Base-by-base conservation (phyloP, 2,113 vertebrate species). In the Cyprinodon brontotheroides region DNA sequence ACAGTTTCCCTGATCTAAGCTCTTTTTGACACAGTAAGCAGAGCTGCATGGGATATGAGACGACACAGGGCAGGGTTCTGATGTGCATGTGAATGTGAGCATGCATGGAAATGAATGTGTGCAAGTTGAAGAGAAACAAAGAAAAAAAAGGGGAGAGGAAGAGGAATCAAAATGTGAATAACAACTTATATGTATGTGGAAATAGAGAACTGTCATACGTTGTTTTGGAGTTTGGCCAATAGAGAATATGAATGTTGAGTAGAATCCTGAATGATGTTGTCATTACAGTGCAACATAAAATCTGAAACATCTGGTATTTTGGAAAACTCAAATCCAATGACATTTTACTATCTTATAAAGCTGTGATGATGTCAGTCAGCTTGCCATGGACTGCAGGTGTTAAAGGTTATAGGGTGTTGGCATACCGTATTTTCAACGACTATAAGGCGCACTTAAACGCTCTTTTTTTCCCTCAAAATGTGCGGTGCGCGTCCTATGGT, bases 1-100 rank as follows among this genome's bases (percentile, higher is more conserved):
- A 87, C 59, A 64, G 86, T 92, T 92, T 90, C 86, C 86, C 87
- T 89, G 82, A 80, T 90, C 86, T 86, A 83, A 92, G 91, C 88
- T 90, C 76, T 85, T 82, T 91, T 89, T 84, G 78, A 88, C 74
- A 86, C 77, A 82, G 83, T 78, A 79, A 90, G 85, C 77, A 68
- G 77, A 90, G 85, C 70, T 75, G 50, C 50, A 57, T n/a, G 84
- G 74, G 79, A 83, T 77, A 77, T 87, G 74, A 65, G 83, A 69
- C 53, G 81, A 68, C 47, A 72, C 0, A 60, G 40, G 62, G 78
- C 65, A 64, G 73, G 62, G 60, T 0, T 61, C 38, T 2, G 38
- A 43, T 48, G 0, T 37, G 60, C 40, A 38, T 67, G 65, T 38
- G 47, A 60, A 45, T 47, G 71, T 3, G 41, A 13, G 39, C 8